Conservation (phyloP, 2,797 vertebrate species). For the Coregonus sp. region DNA sequence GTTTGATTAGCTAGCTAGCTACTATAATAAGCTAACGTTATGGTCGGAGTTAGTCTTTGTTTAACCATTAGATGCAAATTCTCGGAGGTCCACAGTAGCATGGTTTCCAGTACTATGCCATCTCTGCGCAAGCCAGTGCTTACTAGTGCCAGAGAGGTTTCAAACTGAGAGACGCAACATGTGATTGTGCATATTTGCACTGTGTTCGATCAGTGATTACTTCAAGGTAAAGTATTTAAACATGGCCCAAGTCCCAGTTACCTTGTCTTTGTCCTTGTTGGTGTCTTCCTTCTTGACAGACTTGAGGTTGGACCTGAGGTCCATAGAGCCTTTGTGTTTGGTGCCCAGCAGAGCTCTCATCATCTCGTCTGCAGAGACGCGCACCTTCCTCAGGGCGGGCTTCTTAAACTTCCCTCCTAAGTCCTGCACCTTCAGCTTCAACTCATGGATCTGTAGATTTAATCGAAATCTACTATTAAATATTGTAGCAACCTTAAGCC, state of each 20-base stretch:
- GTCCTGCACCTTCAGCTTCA: conserved; percentile 80
- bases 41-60: no score
- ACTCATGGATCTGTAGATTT: conserved; percentile 73
- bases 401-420: conserved; percentile 82
- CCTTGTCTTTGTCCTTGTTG: conserved; percentile 81
- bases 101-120: no score
- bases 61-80: no score
- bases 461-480: neutral
- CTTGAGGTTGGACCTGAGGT: conserved; percentile 81
- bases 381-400: conserved; percentile 79
- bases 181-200: no score
- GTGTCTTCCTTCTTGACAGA: conserved; percentile 84
- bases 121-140: no score
- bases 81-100: no score
- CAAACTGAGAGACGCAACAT: no score
- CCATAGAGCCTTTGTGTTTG: conserved; percentile 84
- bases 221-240: no score
- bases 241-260: conserved; percentile 25
- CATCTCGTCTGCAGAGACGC: conserved; percentile 84
- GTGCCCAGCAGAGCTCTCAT: conserved; percentile 81
- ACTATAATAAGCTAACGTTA: no score
- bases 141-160: no score
- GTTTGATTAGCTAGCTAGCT: no score
- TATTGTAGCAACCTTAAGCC: neutral
- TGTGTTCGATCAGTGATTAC: no score